These are phyloP conservation scores for Tricholaema leucomelas DNA, from an alignment of 2,113 vertebrate species.

Conservation along the genomic window DNA sequence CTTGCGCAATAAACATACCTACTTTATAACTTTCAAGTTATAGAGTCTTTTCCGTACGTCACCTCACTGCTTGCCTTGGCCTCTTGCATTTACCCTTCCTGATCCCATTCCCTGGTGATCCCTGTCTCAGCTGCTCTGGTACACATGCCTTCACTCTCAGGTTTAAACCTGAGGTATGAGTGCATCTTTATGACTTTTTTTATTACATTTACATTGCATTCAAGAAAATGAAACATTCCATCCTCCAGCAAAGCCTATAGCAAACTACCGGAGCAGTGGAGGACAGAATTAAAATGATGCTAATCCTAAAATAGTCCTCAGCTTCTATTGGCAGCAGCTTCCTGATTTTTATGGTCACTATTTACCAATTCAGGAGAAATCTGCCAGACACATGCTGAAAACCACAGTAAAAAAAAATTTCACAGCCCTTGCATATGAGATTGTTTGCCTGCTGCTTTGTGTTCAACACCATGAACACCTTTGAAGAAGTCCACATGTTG, in stretches of 20 bases:
- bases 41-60: too few species aligned
- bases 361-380: not conserved
- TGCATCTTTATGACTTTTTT: not conserved
- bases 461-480: not conserved
- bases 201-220: not conserved
- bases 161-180: not conserved
- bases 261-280: rapidly evolving
- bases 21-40: too few species aligned
- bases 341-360: not conserved
- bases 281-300: not conserved
- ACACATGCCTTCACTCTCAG: not conserved
- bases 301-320: not conserved
- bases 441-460: not conserved
- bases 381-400: not conserved
- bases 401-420: not conserved
- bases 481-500: not conserved
- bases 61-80: not conserved
- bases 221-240: not conserved
- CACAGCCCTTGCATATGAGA: not conserved
- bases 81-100: not conserved
- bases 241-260: not conserved
- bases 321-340: not conserved
- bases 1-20: too few species aligned
- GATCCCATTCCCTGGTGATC: rapidly evolving
- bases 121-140: rapidly evolving